These are phyloP conservation scores for Forbesichthys agassizii DNA, from an alignment of 2,113 vertebrate genomes.

Conservation along the genomic window DNA sequence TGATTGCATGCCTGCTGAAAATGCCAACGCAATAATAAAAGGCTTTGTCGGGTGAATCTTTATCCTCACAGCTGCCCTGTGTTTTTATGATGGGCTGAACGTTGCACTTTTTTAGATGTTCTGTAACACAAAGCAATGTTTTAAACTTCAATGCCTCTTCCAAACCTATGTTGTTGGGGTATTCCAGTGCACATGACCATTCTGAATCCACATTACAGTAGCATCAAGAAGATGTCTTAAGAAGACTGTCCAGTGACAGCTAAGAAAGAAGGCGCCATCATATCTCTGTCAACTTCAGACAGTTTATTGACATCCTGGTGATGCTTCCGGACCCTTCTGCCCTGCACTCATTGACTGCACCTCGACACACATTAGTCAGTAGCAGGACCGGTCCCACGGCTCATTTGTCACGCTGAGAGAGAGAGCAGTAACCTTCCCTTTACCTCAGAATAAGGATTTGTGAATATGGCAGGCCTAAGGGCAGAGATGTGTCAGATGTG, in stretches of 20 bases:
- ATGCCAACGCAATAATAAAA: too few relatives aligned
- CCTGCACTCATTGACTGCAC: conserved; percentile 59
- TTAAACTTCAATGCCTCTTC: conserved; percentile 31
- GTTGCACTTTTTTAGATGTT: neutral
- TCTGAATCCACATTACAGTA: conserved; percentile 21
- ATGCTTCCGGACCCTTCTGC: conserved; percentile 66
- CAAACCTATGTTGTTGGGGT: conserved; percentile 42
- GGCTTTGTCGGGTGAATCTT: too few relatives aligned
- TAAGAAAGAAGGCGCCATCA: conserved; percentile 69
- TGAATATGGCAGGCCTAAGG: conserved; percentile 17
- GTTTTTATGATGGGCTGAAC: neutral
- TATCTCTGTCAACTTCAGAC: conserved; percentile 75
- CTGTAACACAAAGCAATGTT: conserved; percentile 13
- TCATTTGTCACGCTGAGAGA: conserved; percentile 56
- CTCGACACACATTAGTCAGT: conserved; percentile 71
- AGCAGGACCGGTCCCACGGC: conserved; percentile 35
- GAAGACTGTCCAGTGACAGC: conserved; percentile 62
- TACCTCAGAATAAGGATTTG: conserved; percentile 45
- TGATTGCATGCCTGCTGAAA: too few relatives aligned
- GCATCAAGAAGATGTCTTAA: conserved; percentile 60
- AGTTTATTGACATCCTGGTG: conserved; percentile 76
- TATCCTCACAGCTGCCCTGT: neutral
- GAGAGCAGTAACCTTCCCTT: conserved; percentile 24
- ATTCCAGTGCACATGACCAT: conserved; percentile 38
- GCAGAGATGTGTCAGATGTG: conserved; percentile 14